phyloP scores from a whole-genome alignment of 2,888 invertebrate genomes.

The Pandemis cinnamomeana region DNA sequence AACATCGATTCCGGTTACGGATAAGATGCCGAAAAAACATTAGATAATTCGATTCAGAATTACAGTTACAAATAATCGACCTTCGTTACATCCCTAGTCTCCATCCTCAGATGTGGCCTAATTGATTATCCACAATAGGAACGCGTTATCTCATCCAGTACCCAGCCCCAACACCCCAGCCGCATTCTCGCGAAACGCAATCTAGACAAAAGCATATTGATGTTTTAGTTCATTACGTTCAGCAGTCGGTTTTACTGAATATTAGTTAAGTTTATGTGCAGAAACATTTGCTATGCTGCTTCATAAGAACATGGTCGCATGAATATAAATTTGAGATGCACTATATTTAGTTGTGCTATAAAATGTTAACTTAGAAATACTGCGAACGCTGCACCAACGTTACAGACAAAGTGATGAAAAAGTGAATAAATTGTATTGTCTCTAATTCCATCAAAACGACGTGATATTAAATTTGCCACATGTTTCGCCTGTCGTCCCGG shows the following conservation, averaged over 20 bases:
- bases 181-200: conserved; percentile 1
- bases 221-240: neutral
- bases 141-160: neutral
- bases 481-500: conserved; percentile 14
- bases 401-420: neutral
- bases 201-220: neutral
- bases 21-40: no score
- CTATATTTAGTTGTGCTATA: neutral
- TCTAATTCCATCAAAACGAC: conserved; percentile 1
- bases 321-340: neutral
- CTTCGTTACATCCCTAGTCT: neutral
- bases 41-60: no score
- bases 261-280: neutral
- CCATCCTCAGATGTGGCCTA: neutral
- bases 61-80: no score
- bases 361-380: neutral
- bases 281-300: neutral
- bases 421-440: conserved; percentile 4
- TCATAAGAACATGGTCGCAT: neutral
- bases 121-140: neutral
- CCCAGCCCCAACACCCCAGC: neutral
- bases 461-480: conserved; percentile 12
- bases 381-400: neutral
- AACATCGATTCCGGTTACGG: no score
- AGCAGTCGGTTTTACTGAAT: neutral